phyloP scores from a whole-genome alignment of 1,140 invertebrate species.

The Aphaenogaster floridana region DNA sequence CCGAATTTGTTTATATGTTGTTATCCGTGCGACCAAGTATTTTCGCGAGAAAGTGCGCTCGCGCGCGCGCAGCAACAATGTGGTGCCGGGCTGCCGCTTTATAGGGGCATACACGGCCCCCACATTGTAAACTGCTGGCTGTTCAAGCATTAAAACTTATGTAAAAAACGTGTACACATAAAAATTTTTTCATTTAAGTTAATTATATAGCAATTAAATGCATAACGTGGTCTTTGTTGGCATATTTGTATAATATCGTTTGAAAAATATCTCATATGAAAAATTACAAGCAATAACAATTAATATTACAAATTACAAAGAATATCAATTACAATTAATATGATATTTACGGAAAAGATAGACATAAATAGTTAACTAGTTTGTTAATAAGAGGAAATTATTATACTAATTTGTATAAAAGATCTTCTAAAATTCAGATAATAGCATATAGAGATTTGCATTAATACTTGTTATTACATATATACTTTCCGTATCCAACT shows the following conservation, averaged over 20 bases:
- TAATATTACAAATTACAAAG: conserved; percentile 12
- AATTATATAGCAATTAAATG: not conserved
- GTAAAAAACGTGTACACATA: not conserved
- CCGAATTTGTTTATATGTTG: too few species aligned
- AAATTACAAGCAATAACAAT: conserved; percentile 16
- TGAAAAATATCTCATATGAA: conserved; percentile 29
- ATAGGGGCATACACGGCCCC: too few species aligned
- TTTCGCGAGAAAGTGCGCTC: too few species aligned
- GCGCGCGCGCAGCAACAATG: too few species aligned
- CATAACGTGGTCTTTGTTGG: conserved; percentile 13
- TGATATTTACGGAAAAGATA: not conserved
- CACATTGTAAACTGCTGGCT: not conserved
- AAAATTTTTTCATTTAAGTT: not conserved
- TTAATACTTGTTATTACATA: not conserved
- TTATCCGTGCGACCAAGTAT: too few species aligned
- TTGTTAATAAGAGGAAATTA: not conserved
- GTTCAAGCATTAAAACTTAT: not conserved
- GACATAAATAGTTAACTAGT: not conserved
- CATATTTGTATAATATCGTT: conserved; percentile 8
- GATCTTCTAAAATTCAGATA: not conserved
- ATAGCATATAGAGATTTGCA: not conserved
- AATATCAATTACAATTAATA: conserved; percentile 24
- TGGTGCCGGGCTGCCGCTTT: too few species aligned
- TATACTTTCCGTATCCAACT: not conserved
- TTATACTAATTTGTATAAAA: not conserved